phyloP scores from a whole-genome alignment of 2,888 invertebrate genomes.

The Xestia rhomboidea region DNA sequence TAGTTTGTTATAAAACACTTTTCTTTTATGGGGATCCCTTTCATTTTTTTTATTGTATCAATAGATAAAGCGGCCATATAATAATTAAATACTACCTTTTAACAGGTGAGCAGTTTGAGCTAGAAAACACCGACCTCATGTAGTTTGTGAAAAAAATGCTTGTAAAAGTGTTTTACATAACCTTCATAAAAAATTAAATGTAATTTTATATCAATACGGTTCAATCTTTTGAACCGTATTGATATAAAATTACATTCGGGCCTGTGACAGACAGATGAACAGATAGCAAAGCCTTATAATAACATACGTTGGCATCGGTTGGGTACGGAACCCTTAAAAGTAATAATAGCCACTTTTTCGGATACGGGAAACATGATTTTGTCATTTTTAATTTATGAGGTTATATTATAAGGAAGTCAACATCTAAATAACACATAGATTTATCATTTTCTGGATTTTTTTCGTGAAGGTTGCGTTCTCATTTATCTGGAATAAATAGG shows the following conservation, averaged over 20 bases:
- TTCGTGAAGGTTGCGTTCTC: conserved; percentile 2
- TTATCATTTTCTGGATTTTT: background rate
- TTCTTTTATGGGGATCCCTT: background rate
- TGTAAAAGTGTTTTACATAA: background rate
- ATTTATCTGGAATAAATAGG: conserved; percentile 3
- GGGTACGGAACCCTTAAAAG: background rate
- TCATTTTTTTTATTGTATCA: background rate
- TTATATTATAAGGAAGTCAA: conserved; percentile 52
- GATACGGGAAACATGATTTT: conserved; percentile 47
- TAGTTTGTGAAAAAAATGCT: background rate
- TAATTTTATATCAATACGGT: background rate
- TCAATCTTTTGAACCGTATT: too few relatives aligned
- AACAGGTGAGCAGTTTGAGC: too few relatives aligned
- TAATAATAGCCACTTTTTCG: conserved; percentile 43
- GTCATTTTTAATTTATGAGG: conserved; percentile 54
- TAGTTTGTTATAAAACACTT: background rate
- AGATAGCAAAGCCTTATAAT: background rate
- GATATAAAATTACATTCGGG: too few relatives aligned
- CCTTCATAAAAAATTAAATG: background rate
- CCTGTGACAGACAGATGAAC: background rate
- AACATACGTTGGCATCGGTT: background rate
- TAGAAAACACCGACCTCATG: background rate
- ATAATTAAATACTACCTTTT: too few relatives aligned
- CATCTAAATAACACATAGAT: conserved; percentile 18
- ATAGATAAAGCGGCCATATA: too few relatives aligned